Percentiles rank a stretch among this genome's conserved stretches.
These are phyloP conservation scores for Poecile atricapillus DNA, from an alignment of 2,113 vertebrate species.

Conservation along the genomic window DNA sequence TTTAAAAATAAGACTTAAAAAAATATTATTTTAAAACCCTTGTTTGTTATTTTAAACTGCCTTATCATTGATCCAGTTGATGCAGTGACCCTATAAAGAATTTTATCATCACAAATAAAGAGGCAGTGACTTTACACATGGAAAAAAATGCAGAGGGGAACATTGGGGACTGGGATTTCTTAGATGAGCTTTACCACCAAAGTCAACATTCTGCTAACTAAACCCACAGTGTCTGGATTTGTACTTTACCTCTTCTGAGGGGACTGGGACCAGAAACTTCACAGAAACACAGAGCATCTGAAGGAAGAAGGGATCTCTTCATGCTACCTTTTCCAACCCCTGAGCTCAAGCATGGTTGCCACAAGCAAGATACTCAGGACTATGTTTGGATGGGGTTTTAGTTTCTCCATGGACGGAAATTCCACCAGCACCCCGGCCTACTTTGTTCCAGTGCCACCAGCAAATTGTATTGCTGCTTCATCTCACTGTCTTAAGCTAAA, in stretches of 20 bases:
- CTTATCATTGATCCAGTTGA: background rate
- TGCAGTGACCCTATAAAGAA: background rate
- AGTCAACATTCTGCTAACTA: background rate
- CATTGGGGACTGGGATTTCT: background rate
- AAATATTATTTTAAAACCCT: background rate
- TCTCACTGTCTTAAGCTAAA: background rate
- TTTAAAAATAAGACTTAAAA: background rate
- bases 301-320: background rate
- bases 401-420: background rate
- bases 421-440: background rate
- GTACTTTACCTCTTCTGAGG: background rate
- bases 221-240: background rate
- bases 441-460: background rate
- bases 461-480: background rate
- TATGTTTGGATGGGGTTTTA: background rate
- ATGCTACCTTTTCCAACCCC: background rate
- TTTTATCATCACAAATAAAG: background rate
- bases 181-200: background rate
- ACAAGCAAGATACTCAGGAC: background rate
- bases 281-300: background rate
- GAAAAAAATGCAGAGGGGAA: background rate
- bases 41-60: background rate
- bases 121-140: background rate
- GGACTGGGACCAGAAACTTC: background rate
- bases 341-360: background rate